These are phyloP conservation scores for Tursiops truncatus DNA, from an alignment of 2,113 vertebrate species.

Conservation along the genomic window DNA sequence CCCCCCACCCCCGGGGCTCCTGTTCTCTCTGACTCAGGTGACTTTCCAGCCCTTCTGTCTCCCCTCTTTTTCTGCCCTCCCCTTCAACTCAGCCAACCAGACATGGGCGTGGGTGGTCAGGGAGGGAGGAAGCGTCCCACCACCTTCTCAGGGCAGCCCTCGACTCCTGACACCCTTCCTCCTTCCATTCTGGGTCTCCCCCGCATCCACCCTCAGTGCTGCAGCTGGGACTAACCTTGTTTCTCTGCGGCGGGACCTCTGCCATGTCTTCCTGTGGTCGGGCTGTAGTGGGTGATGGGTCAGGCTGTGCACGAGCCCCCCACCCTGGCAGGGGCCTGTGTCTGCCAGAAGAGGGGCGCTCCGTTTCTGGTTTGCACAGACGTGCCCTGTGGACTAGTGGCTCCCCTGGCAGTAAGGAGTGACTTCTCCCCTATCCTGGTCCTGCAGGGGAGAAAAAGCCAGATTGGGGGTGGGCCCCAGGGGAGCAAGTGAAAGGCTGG, in stretches of 20 bases:
- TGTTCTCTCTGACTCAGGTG: slow-evolving; percentile 73
- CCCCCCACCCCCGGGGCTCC: background rate
- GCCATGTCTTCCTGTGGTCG: background rate
- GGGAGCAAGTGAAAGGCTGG: background rate
- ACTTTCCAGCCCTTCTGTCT: background rate
- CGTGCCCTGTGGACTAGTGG: background rate
- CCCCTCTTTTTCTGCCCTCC: background rate
- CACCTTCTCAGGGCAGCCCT: slow-evolving; percentile 73
- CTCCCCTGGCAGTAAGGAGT: background rate
- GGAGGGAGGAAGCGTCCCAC: background rate
- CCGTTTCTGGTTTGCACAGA: background rate
- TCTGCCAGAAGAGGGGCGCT: background rate
- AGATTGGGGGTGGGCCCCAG: background rate
- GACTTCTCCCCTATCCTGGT: background rate
- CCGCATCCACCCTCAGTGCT: background rate
- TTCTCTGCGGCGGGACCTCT: background rate
- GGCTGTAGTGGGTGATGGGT: background rate
- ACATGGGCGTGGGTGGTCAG: background rate
- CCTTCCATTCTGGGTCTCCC: background rate
- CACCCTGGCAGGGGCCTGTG: background rate
- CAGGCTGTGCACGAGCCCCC: background rate
- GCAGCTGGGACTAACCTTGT: background rate
- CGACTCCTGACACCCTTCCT: background rate
- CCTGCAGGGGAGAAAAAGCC: background rate
- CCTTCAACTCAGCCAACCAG: background rate